These are phyloP conservation scores for Sinocyclocheilus anophthalmus DNA, from an alignment of 2,113 vertebrate species.

Conservation along the genomic window DNA sequence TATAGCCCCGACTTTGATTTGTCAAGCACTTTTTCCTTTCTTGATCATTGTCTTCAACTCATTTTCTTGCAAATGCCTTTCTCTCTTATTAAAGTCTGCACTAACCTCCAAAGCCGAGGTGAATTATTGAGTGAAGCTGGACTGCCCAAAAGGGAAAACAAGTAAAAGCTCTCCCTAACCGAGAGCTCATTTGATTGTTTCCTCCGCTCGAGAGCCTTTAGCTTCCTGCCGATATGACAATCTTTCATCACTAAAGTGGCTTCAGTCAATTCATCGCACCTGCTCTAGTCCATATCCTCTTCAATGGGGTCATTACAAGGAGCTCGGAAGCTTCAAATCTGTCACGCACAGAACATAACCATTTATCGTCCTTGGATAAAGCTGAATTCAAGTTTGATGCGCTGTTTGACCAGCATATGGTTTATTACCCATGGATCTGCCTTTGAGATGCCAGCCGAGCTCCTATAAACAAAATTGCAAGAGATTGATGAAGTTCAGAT, in stretches of 20 bases:
- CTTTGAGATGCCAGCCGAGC: neutral
- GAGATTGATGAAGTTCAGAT: conserved; percentile 23
- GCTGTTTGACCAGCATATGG: conserved; percentile 1
- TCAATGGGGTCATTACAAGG: conserved; percentile 18
- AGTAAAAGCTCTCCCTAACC: conserved; percentile 29
- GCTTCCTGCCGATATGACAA: conserved; percentile 63
- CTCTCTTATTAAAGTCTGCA: conserved; percentile 20
- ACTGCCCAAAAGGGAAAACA: conserved; percentile 37
- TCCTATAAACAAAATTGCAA: conserved; percentile 18
- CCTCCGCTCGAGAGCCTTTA: conserved; percentile 61
- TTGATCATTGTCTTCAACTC: conserved; percentile 28
- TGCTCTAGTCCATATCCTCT: conserved; percentile 18
- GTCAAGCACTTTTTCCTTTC: conserved; percentile 34
- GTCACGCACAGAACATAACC: neutral
- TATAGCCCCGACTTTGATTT: conserved; percentile 32
- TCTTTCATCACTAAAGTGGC: conserved; percentile 49
- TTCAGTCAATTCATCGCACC: conserved; percentile 66
- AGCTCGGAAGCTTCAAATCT: neutral
- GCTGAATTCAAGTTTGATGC: no score
- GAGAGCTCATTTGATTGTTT: conserved; percentile 61
- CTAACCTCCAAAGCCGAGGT: conserved; percentile 34
- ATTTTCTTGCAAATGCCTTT: neutral
- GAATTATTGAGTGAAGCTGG: conserved; percentile 57
- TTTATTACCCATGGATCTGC: conserved; percentile 17
- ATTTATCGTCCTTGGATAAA: conserved; percentile 11